Base-by-base conservation (phyloP, 2,888 invertebrate genomes). In the Odontocerum albicorne region DNA sequence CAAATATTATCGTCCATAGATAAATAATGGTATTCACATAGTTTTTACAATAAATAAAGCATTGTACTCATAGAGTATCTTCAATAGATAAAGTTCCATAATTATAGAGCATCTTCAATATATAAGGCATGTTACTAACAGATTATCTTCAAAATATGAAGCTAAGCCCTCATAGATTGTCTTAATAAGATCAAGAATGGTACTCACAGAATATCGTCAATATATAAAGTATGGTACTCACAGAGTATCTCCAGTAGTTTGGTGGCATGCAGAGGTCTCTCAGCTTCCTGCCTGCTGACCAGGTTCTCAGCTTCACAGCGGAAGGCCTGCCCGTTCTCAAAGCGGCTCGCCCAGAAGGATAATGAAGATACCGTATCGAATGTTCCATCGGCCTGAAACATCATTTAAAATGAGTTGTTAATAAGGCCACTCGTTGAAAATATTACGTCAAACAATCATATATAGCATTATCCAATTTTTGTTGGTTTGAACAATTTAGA, bases 131-230 rank as follows among this genome's bases (percentile, higher is more conserved):
- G 3, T 2, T 19, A 85, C 92, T 88, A 84, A 95, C 94, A 94
- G 74, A 90, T 82, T 57, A 95, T 91, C 73, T 92, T 90, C 57
- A 94, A n/a, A n/a, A n/a, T n/a, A n/a, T n/a, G n/a, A n/a, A n/a
- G n/a, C n/a, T n/a, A n/a, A n/a, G n/a, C n/a, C n/a, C n/a, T n/a
- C n/a, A n/a, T n/a, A n/a, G n/a, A n/a, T n/a, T n/a, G n/a, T n/a
- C n/a, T n/a, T n/a, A n/a, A n/a, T n/a, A n/a, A n/a, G n/a, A n/a
- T n/a, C n/a, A n/a, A n/a, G n/a, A n/a, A n/a, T n/a, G n/a, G n/a
- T n/a, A n/a, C n/a, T n/a, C n/a, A n/a, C n/a, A 8, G 27, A 27
- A 27, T 7, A 27, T 6, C 6, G 10, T 6, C 6, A 27, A 27
- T 7, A 27, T 7, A 35, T 7, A n/a, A 13, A 6, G 3, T 16